A percentile compares a stretch with the other conserved stretches of the same genome.
Conservation (phyloP, 2,888 invertebrate genomes). For the Stenichneumon culpator region DNA sequence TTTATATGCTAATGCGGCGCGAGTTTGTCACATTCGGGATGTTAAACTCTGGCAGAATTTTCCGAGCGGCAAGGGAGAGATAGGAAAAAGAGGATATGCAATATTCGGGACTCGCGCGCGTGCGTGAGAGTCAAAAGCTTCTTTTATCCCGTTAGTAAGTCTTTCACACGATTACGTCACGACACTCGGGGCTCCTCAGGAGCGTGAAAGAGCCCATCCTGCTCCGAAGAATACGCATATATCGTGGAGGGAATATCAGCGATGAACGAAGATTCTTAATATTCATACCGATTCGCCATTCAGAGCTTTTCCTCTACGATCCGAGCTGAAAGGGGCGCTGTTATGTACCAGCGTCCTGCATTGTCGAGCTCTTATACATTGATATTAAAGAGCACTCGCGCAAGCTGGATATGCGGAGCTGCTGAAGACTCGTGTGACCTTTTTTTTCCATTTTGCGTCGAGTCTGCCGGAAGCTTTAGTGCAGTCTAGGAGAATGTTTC, state of each 20-base stretch:
- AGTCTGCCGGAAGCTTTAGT: background rate
- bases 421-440: background rate
- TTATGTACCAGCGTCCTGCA: background rate
- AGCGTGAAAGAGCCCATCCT: background rate
- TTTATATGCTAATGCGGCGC: constrained; percentile 3
- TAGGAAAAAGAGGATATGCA: background rate
- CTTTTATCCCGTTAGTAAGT: constrained; percentile 4
- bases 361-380: background rate
- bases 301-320: constrained; percentile 20
- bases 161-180: background rate
- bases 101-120: background rate
- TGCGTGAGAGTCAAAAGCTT: constrained; percentile 19
- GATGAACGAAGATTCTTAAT: constrained; percentile 13
- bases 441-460: background rate
- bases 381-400: constrained; percentile 4
- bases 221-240: background rate
- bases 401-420: background rate
- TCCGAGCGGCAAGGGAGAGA: background rate
- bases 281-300: constrained; percentile 40
- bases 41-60: background rate
- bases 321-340: background rate
- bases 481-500: background rate
- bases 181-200: background rate
- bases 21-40: constrained; percentile 7
- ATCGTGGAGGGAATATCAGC: constrained; percentile 20